A percentile compares a stretch with the other conserved stretches of the same genome.
phyloP scores from a whole-genome alignment of 2,113 vertebrate species.

The Choloepus hoffmanni region DNA sequence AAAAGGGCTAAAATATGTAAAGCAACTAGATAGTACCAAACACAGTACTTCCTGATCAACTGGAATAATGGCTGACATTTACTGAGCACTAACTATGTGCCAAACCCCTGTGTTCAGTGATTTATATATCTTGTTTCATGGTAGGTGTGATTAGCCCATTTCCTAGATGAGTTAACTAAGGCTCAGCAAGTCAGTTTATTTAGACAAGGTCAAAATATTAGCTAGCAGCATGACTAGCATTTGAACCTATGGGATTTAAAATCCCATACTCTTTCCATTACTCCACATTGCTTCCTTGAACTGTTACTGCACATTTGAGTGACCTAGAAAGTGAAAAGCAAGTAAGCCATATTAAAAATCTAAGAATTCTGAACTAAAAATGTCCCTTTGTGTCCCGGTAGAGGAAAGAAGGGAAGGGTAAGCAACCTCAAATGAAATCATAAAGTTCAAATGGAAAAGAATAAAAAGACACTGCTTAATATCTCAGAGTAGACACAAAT shows the following conservation, averaged over 20 bases:
- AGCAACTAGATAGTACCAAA: neutral
- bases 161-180: slow-evolving; percentile 33
- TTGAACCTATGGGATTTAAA: neutral
- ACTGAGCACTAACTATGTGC: neutral
- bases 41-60: neutral
- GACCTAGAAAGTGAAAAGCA: slow-evolving; percentile 2
- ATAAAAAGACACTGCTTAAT: neutral
- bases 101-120: neutral
- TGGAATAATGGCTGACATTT: neutral
- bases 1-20: neutral
- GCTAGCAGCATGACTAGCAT: neutral
- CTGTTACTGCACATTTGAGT: neutral
- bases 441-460: neutral
- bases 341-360: slow-evolving; percentile 12
- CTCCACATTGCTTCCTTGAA: neutral
- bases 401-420: neutral
- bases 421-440: slow-evolving; percentile 42
- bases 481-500: neutral
- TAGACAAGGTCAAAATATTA: slow-evolving; percentile 45
- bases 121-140: neutral
- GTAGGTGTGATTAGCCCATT: neutral
- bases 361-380: slow-evolving; percentile 7
- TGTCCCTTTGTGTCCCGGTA: neutral
- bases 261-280: slow-evolving; percentile 13
- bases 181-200: neutral